Percentiles rank a stretch among this genome's conserved stretches.
Evolutionary conservation across 2,113 vertebrate species (phyloP).

Genomic region (Clinocottus analis): DNA sequence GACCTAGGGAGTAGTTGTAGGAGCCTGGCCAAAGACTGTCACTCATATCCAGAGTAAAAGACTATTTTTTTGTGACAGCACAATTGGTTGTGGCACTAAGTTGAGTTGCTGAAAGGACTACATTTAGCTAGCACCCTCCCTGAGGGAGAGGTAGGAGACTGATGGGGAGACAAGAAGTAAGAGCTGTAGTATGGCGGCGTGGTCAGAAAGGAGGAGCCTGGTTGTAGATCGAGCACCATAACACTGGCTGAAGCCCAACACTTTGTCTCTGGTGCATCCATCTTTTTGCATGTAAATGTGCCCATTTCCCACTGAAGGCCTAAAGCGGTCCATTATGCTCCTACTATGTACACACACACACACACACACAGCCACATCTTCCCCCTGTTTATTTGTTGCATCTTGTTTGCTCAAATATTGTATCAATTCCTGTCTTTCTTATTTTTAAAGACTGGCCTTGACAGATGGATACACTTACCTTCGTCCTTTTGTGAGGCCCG

Average conservation of each 20-base stretch:
- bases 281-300: conserved; percentile 41
- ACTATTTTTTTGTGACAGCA: conserved; percentile 54
- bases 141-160: conserved; percentile 32
- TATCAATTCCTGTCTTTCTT: conserved; percentile 2
- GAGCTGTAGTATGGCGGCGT: conserved; percentile 23
- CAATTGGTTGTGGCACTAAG: conserved; percentile 57
- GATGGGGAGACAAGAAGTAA: conserved; percentile 45
- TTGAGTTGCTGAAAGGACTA: conserved; percentile 70
- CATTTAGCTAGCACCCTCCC: conserved; percentile 66
- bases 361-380: neutral
- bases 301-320: conserved; percentile 15
- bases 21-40: conserved; percentile 65
- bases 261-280: conserved; percentile 37
- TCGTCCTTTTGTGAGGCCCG: conserved; percentile 22
- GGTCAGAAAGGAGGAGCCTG: conserved; percentile 65
- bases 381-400: neutral
- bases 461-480: conserved; percentile 12
- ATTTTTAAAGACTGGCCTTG: conserved; percentile 13
- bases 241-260: conserved; percentile 52
- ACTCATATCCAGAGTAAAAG: conserved; percentile 62
- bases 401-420: conserved; percentile 15
- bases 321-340: conserved; percentile 37
- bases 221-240: conserved; percentile 65
- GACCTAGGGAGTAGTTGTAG: conserved; percentile 57
- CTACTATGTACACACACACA: neutral